These are phyloP conservation scores for Ctenoplectra terminalis DNA, from an alignment of 1,140 invertebrate genomes.

Conservation along the genomic window DNA sequence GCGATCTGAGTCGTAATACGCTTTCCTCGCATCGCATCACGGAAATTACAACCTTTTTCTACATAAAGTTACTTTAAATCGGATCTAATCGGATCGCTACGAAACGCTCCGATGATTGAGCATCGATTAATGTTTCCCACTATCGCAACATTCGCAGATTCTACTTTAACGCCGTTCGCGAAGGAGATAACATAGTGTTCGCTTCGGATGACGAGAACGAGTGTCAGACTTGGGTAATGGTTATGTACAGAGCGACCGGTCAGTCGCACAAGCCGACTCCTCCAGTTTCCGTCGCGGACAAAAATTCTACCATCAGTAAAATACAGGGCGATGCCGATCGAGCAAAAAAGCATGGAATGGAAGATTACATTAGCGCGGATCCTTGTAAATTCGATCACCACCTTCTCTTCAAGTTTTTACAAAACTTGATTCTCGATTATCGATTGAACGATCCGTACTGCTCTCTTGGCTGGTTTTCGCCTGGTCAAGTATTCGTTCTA, in stretches of 20 bases:
- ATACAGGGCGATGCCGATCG: conserved; percentile 97
- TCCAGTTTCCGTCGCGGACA: conserved; percentile 92
- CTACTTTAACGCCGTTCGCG: conserved; percentile 99
- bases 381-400: conserved; percentile 98
- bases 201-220: conserved; percentile 99
- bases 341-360: conserved; percentile 99
- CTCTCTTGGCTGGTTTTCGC: conserved; percentile 99
- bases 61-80: too few relatives aligned
- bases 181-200: conserved; percentile 98
- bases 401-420: conserved; percentile 94
- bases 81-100: too few relatives aligned
- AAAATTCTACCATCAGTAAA: conserved; percentile 93
- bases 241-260: conserved; percentile 98
- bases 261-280: conserved; percentile 99
- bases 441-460: conserved; percentile 98
- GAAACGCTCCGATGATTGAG: too few relatives aligned
- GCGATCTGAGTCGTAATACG: too few relatives aligned
- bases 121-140: too few relatives aligned
- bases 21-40: too few relatives aligned
- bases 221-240: conserved; percentile 99
- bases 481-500: conserved; percentile 98
- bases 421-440: conserved; percentile 97
- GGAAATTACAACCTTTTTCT: too few relatives aligned
- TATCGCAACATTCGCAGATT: conserved; percentile 87
- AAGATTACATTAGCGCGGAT: conserved; percentile 99